Conservation (phyloP, 1,140 invertebrate species). For the Caenorhabditis tropicalis region DNA sequence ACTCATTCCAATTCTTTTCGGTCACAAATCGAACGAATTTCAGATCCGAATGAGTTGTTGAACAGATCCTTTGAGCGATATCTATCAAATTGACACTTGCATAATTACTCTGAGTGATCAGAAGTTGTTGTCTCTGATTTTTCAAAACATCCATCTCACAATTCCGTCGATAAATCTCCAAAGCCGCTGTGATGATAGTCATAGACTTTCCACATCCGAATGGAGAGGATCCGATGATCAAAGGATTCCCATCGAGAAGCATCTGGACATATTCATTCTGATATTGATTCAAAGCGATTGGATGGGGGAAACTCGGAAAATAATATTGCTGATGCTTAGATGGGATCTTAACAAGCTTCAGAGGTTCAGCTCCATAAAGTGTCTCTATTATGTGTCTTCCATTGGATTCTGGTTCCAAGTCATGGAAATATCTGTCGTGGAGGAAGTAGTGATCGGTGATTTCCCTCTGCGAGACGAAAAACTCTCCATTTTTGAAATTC, state of each 20-base stretch:
- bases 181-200: conserved; percentile 18
- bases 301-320: neutral
- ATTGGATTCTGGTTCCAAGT: neutral
- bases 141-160: neutral
- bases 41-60: neutral
- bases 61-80: neutral
- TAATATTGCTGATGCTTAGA: neutral
- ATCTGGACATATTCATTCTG: conserved; percentile 10
- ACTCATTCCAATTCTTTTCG: conserved; percentile 32
- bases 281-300: neutral
- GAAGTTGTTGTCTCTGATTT: neutral
- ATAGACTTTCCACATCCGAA: conserved; percentile 25
- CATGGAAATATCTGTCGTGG: neutral
- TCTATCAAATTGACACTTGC: conserved; percentile 21
- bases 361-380: neutral
- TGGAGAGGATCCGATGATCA: conserved; percentile 3
- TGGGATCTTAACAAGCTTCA: neutral
- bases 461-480: neutral
- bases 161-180: neutral
- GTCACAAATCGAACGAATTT: neutral
- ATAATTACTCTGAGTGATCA: conserved; percentile 18
- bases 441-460: neutral
- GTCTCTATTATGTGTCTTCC: conserved; percentile 24
- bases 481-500: neutral
- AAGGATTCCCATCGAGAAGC: neutral